Conservation (phyloP, 2,888 invertebrate genomes). For the Leptinotarsa tumamoca region DNA sequence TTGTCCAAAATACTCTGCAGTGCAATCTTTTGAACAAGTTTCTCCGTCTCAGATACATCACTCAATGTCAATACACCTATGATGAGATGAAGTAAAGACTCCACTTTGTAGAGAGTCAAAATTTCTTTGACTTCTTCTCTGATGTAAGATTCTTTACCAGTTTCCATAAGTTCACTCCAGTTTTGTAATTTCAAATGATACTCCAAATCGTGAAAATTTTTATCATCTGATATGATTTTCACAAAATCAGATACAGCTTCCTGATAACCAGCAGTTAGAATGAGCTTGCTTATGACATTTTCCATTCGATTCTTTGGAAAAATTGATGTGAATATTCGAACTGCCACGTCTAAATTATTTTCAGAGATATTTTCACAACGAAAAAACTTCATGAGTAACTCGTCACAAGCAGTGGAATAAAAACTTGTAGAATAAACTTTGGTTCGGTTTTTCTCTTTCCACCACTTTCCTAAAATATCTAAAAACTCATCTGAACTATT, state of each 20-base stretch:
- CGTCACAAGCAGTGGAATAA: constrained; percentile 66
- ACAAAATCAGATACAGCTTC: constrained; percentile 58
- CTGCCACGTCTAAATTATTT: constrained; percentile 63
- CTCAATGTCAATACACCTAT: constrained; percentile 56
- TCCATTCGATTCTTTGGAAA: constrained; percentile 65
- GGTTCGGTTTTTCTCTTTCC: constrained; percentile 45
- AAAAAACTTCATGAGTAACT: constrained; percentile 66
- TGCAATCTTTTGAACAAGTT: constrained; percentile 55
- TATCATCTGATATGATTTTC: constrained; percentile 38
- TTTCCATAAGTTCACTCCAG: constrained; percentile 54
- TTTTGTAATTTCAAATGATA: constrained; percentile 56
- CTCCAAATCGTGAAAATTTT: constrained; percentile 50
- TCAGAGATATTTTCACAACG: constrained; percentile 58
- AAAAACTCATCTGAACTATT: constrained; percentile 67
- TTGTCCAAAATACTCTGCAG: constrained; percentile 57
- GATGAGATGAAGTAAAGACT: constrained; percentile 58
- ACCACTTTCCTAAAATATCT: constrained; percentile 62
- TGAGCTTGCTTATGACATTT: constrained; percentile 58
- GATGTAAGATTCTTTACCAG: constrained; percentile 57
- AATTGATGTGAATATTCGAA: constrained; percentile 65
- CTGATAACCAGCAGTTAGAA: constrained; percentile 57
- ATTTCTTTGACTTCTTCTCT: constrained; percentile 52
- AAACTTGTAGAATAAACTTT: constrained; percentile 50
- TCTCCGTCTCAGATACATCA: constrained; percentile 43
- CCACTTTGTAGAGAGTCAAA: constrained; percentile 61